Conservation (phyloP, 1,140 invertebrate species). For the Drosophila funebris region DNA sequence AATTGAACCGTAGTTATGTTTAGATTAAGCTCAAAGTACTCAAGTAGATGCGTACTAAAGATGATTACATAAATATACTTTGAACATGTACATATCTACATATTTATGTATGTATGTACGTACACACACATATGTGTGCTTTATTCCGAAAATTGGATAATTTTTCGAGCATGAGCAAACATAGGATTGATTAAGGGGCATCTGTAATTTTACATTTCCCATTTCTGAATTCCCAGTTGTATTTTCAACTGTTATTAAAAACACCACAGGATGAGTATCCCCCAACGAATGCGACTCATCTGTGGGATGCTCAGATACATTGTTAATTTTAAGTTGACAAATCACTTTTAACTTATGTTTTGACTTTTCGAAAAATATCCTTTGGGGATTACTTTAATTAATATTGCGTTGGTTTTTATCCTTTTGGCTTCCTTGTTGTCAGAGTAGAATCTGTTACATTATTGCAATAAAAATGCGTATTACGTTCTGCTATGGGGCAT, state of each 20-base stretch:
- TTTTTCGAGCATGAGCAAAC: not conserved
- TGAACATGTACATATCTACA: too few species aligned
- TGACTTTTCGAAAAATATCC: constrained; percentile 47
- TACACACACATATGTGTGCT: not conserved
- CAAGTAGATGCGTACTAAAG: too few species aligned
- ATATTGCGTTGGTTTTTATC: constrained; percentile 23
- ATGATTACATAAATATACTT: too few species aligned
- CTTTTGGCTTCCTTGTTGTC: constrained; percentile 5
- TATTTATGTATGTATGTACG: too few species aligned
- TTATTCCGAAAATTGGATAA: not conserved
- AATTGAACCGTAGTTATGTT: too few species aligned
- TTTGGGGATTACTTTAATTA: constrained; percentile 55
- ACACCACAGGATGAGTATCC: not conserved
- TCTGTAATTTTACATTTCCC: not conserved
- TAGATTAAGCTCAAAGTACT: too few species aligned
- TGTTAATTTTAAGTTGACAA: constrained; percentile 60
- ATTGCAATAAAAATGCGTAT: constrained; percentile 31
- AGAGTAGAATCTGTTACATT: not conserved
- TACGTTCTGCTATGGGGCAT: constrained; percentile 12
- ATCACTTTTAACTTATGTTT: constrained; percentile 62
- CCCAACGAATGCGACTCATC: not conserved
- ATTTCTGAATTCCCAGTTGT: constrained; percentile 41
- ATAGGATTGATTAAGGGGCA: not conserved
- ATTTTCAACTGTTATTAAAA: constrained; percentile 47
- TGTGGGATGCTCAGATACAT: not conserved